Evolutionary conservation across 35 echinoderm and acorn worm genomes (phyloP), one percentile per base, ranked within the genome.

Genomic region (Apostichopus parvimensis): DNA sequence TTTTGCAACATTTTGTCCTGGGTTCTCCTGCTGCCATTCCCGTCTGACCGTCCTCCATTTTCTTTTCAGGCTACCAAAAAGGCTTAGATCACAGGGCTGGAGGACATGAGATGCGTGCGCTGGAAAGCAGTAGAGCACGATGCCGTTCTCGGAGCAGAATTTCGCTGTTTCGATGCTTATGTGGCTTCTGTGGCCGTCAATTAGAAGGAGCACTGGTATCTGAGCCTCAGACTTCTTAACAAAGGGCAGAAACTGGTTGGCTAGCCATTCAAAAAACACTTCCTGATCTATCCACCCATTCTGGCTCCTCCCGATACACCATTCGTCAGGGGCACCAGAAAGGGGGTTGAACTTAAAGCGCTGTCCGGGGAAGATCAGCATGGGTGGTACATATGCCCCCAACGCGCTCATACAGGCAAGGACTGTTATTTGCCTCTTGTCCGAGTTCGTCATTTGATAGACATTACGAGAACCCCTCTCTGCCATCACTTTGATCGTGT

Each of bases 211-310:
- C 9, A 94, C 82, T 0, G 92, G 87, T 23, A 94, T 82, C 9
- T 81, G 54, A 18, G 34, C 14, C 6, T 26, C 21, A 1, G 8
- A 1, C 14, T 66, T 60, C 26, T 79, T 80, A 9, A 88, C 13
- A 79, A 20, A 77, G 5, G 87, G 78, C 61, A 25, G 23, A 66
- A 94, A 94, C 18, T 91, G 87, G 72, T 94, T 86, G 4, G 71
- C 72, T 0, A 87, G 7, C 79, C 89, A 94, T 54, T 90, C 62
- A 57, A 56, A 91, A 56, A 94, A 94, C 26, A 94, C 54, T 13
- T 91, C 88, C 0, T 78, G 59, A 82, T 92, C 79, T 11, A 92
- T 92, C 93, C 89, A 94, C n/a, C 90, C 93, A 54, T 20, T 79
- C 56, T 92, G 4, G 15, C 64, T 78, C 65, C 82, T 92, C 8